Percentiles rank a stretch among this genome's conserved stretches.
phyloP scores from a whole-genome alignment of 2,888 invertebrate genomes.

The Carabus problematicus region DNA sequence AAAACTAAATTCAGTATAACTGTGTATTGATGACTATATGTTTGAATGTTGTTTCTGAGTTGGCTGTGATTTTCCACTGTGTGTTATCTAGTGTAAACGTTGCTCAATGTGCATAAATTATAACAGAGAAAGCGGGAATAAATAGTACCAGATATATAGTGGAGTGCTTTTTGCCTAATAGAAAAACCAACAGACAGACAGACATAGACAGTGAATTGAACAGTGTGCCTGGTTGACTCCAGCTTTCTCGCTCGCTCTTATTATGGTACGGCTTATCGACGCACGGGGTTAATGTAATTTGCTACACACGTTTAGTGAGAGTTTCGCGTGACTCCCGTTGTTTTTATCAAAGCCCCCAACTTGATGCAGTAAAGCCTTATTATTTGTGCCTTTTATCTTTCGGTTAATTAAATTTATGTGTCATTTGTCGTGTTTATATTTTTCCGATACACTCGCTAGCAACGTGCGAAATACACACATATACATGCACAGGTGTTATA shows the following conservation, averaged over 20 bases:
- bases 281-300: slow-evolving; percentile 57
- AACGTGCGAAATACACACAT: slow-evolving; percentile 21
- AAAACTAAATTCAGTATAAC: too few relatives aligned
- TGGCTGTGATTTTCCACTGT: too few relatives aligned
- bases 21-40: too few relatives aligned
- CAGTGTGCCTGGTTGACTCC: too few relatives aligned
- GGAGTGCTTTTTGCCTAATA: slow-evolving; percentile 60
- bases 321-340: slow-evolving; percentile 58
- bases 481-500: too few relatives aligned
- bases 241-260: too few relatives aligned
- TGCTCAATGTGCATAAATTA: not conserved
- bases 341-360: slow-evolving; percentile 51
- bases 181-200: slow-evolving; percentile 49
- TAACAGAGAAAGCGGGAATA: not conserved
- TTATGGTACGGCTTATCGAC: too few relatives aligned
- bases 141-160: not conserved
- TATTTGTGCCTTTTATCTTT: slow-evolving; percentile 59
- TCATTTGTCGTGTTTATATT: slow-evolving; percentile 37
- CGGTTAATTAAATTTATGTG: slow-evolving; percentile 41
- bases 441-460: slow-evolving; percentile 34
- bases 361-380: slow-evolving; percentile 52
- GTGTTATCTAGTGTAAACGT: too few relatives aligned
- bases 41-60: too few relatives aligned
- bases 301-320: slow-evolving; percentile 58
- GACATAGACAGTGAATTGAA: not conserved